phyloP scores from a whole-genome alignment of 2,888 invertebrate genomes.

The Junonia oenone region DNA sequence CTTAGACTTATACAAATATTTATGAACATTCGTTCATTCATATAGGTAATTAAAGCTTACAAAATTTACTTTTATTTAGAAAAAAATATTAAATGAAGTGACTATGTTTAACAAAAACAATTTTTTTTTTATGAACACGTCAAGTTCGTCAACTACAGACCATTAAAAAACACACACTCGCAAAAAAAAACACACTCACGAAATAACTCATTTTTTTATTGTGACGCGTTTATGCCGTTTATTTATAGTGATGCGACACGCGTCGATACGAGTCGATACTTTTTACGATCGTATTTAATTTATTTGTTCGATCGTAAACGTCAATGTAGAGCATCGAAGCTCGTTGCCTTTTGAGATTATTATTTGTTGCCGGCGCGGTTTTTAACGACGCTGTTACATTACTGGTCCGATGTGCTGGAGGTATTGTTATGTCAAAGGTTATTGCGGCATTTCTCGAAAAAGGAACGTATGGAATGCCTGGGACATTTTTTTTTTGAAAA shows the following conservation, averaged over 20 bases:
- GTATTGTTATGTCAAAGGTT: conserved; percentile 9
- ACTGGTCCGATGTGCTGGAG: conserved; percentile 37
- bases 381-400: conserved; percentile 65
- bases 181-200: conserved; percentile 31
- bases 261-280: conserved; percentile 60
- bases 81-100: too few relatives aligned
- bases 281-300: conserved; percentile 72
- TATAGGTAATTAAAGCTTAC: too few relatives aligned
- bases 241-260: conserved; percentile 65
- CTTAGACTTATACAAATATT: too few relatives aligned
- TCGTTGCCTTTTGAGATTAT: conserved; percentile 53
- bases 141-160: conserved; percentile 39
- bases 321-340: conserved; percentile 53
- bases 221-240: conserved; percentile 54
- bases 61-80: too few relatives aligned
- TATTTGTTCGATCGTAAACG: conserved; percentile 71
- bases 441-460: neutral
- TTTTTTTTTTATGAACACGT: too few relatives aligned
- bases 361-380: conserved; percentile 60
- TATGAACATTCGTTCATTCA: too few relatives aligned
- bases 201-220: conserved; percentile 59
- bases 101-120: too few relatives aligned
- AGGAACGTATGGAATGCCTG: neutral
- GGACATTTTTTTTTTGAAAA: neutral
- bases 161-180: conserved; percentile 36